These are phyloP conservation scores for Enteromius argenteus DNA, from an alignment of 2,797 vertebrate genomes.

Conservation along the genomic window DNA sequence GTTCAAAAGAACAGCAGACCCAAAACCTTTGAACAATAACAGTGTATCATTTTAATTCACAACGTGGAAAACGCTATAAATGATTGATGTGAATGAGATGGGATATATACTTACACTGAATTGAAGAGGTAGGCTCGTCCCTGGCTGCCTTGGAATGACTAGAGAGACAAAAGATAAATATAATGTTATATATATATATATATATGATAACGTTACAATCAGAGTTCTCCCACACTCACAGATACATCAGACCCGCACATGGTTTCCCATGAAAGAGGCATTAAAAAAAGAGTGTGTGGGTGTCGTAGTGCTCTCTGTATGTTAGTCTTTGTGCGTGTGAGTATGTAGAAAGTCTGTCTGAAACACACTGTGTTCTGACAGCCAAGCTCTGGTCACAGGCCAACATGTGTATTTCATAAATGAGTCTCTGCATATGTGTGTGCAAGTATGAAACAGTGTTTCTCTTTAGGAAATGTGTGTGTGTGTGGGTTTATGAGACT, in stretches of 20 bases:
- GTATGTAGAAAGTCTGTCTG: slow-evolving; percentile 36
- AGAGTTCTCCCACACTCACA: slow-evolving; percentile 12
- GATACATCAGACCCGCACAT: neutral
- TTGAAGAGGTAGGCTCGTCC: slow-evolving; percentile 99
- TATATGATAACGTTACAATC: neutral
- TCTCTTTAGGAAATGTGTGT: slow-evolving; percentile 32
- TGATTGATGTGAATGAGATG: slow-evolving; percentile 22
- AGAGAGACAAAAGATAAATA: slow-evolving; percentile 64
- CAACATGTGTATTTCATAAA: slow-evolving; percentile 61
- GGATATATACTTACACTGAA: slow-evolving; percentile 90
- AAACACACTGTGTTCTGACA: slow-evolving; percentile 27
- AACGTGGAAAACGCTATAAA: slow-evolving; percentile 9
- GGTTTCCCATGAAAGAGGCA: neutral
- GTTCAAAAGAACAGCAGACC: neutral
- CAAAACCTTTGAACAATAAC: slow-evolving; percentile 6
- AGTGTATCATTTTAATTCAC: slow-evolving; percentile 1
- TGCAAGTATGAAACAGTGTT: slow-evolving; percentile 43
- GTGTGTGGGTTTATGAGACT: slow-evolving; percentile 30
- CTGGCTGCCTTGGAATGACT: slow-evolving; percentile 99
- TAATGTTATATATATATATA: neutral
- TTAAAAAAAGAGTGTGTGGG: neutral
- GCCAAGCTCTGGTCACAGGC: slow-evolving; percentile 49
- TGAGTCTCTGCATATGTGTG: slow-evolving; percentile 35
- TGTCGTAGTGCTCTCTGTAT: neutral
- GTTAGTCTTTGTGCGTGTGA: slow-evolving; percentile 10